These are phyloP conservation scores for Polydrusus tereticollis DNA, from an alignment of 2,888 invertebrate genomes.

Conservation along the genomic window DNA sequence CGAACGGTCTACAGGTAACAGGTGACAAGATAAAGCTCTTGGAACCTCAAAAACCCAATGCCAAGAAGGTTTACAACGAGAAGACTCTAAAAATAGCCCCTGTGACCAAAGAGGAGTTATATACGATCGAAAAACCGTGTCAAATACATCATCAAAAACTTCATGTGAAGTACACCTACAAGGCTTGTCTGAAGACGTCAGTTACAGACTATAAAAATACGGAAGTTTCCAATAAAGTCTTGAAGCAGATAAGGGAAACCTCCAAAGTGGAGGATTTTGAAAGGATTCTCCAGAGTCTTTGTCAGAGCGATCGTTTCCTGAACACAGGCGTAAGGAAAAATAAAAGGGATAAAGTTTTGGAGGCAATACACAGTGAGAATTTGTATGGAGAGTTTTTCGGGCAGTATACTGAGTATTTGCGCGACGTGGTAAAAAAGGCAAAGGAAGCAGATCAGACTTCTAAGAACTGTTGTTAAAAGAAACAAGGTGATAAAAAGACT, in stretches of 20 bases:
- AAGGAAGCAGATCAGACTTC: neutral
- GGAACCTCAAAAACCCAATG: slow-evolving; percentile 12
- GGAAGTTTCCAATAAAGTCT: slow-evolving; percentile 55
- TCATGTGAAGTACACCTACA: neutral
- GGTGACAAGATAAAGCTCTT: slow-evolving; percentile 51
- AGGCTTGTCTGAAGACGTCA: slow-evolving; percentile 23
- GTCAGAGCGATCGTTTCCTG: slow-evolving; percentile 64
- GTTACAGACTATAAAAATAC: slow-evolving; percentile 60
- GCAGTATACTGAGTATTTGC: slow-evolving; percentile 66
- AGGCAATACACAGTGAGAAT: slow-evolving; percentile 67
- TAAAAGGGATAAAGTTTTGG: slow-evolving; percentile 66
- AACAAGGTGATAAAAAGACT: neutral
- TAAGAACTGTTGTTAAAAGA: neutral
- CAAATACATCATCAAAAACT: neutral
- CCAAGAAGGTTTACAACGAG: slow-evolving; percentile 41
- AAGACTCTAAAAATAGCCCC: slow-evolving; percentile 46
- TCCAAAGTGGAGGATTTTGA: slow-evolving; percentile 71
- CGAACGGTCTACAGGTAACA: slow-evolving; percentile 51
- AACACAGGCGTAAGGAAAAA: slow-evolving; percentile 61
- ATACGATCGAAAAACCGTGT: slow-evolving; percentile 16
- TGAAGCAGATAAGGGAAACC: slow-evolving; percentile 74
- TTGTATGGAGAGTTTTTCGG: slow-evolving; percentile 70
- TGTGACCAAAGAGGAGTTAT: slow-evolving; percentile 13
- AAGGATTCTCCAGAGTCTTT: slow-evolving; percentile 70
- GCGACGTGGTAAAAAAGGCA: slow-evolving; percentile 56